Base-by-base conservation (phyloP, 1,140 invertebrate genomes). In the Camponotus pennsylvanicus region DNA sequence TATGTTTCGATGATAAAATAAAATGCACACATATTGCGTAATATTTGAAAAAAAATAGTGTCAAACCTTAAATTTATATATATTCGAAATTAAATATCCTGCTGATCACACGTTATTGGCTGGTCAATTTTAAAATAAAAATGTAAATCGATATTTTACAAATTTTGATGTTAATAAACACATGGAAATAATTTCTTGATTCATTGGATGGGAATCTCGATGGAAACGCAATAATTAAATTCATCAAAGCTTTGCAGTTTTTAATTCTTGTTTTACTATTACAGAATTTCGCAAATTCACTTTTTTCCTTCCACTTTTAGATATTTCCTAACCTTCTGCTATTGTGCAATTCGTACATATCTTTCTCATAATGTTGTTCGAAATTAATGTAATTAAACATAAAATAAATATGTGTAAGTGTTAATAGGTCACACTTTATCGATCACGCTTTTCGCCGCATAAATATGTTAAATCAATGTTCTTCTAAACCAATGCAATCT, bases 341-440 rank as follows among this genome's bases (percentile, higher is more conserved):
- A 34, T 37, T 73, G 11, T 34, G 4, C 13, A 45, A 45, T 45
- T 45, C 42, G 15, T 52, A 18, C 27, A 3, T 49, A 18, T 52
- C 42, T 82, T 42, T 82, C 59, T n/a, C 27, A 57, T 82, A 73
- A 49, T 83, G 8, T 18, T 9, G 55, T 45, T 27, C 32, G 32
- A 18, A 63, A 34, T 61, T 83, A 57, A 83, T 61, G 42, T 42
- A 32, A 40, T 73, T 83, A 73, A 63, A 21, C 21, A 21, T 21
- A 21, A 21, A 0, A 21, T 21, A 21, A 21, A 21, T 21, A 21
- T 21, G 21, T 21, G 21, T 21, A 21, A 21, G 21, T 21, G 27
- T 27, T 27, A 27, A 27, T 27, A 27, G 27, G 27, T 27, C 27
- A 27, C 27, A 27, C 27, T 27, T 27, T 27, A 27, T 27, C 27